Conservation (phyloP, 2,797 vertebrate genomes). For the Philypnodon macrostomus region DNA sequence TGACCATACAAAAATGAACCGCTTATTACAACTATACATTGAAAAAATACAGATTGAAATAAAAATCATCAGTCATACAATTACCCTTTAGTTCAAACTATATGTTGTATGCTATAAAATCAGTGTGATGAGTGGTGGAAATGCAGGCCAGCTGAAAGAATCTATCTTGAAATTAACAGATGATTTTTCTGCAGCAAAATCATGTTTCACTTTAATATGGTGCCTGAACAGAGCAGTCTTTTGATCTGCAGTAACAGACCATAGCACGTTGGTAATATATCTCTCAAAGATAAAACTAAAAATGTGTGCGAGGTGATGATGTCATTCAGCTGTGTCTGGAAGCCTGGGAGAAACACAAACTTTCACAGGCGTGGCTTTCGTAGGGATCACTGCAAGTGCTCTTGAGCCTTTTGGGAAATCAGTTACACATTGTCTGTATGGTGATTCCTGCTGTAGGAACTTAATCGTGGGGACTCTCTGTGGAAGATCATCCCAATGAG, state of each 20-base stretch:
- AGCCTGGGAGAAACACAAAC: conserved; percentile 74
- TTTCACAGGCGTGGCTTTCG: conserved; percentile 68
- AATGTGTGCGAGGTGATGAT: conserved; percentile 78
- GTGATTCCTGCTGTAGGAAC: conserved; percentile 65
- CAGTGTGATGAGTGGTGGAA: conserved; percentile 28
- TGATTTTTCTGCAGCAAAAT: conserved; percentile 79
- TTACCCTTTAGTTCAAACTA: too few species aligned
- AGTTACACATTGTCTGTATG: conserved; percentile 72
- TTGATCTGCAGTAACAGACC: conserved; percentile 74
- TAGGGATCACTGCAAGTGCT: conserved; percentile 66
- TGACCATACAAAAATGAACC: too few species aligned
- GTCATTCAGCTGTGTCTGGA: conserved; percentile 74
- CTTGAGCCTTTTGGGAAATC: conserved; percentile 76
- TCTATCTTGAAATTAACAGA: conserved; percentile 80
- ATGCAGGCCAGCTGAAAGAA: conserved; percentile 30
- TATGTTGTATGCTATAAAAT: conserved; percentile 7
- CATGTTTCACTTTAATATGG: conserved; percentile 79
- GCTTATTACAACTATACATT: too few species aligned
- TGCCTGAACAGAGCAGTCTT: conserved; percentile 74
- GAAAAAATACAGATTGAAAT: too few species aligned
- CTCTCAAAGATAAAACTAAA: conserved; percentile 83
- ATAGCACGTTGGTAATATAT: conserved; percentile 82
- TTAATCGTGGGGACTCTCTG: conserved; percentile 74
- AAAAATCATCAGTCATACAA: too few species aligned
- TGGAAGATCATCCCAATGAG: conserved; percentile 80